Percentiles rank a stretch among this genome's conserved stretches.
Conservation (phyloP, 37 sponge, comb jelly and placozoan genomes). For the Chondrosia reniformis region DNA sequence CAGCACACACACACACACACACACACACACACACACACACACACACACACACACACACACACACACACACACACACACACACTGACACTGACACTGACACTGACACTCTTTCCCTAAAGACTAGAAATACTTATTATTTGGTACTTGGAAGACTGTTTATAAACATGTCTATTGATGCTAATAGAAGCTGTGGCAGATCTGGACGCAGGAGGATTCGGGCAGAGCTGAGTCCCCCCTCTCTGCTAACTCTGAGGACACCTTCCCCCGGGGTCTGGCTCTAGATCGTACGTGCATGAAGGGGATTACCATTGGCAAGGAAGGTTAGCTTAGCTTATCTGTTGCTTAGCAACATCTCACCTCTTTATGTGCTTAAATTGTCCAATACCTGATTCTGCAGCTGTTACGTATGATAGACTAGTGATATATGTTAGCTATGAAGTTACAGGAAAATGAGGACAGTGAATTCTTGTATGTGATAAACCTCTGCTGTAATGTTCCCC, state of each 20-base stretch:
- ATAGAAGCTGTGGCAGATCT: slow-evolving; percentile 56
- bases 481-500: no score
- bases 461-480: no score
- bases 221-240: slow-evolving; percentile 69
- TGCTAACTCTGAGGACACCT: slow-evolving; percentile 30
- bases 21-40: slow-evolving; percentile 7
- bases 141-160: not conserved
- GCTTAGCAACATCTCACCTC: no score
- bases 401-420: no score
- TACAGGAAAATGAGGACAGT: no score
- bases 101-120: not conserved
- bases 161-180: not conserved
- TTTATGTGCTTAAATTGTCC: no score
- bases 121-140: not conserved
- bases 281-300: slow-evolving; percentile 42
- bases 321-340: no score
- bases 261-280: slow-evolving; percentile 56
- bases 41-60: slow-evolving; percentile 4
- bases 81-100: not conserved
- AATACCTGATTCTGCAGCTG: no score
- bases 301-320: slow-evolving; percentile 37
- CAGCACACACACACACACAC: not conserved
- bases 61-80: slow-evolving; percentile 8
- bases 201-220: slow-evolving; percentile 62
- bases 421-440: no score